A percentile compares a stretch with the other conserved stretches of the same genome.
phyloP scores from a whole-genome alignment of 2,888 invertebrate species.

The Polyommatus iphigenia region DNA sequence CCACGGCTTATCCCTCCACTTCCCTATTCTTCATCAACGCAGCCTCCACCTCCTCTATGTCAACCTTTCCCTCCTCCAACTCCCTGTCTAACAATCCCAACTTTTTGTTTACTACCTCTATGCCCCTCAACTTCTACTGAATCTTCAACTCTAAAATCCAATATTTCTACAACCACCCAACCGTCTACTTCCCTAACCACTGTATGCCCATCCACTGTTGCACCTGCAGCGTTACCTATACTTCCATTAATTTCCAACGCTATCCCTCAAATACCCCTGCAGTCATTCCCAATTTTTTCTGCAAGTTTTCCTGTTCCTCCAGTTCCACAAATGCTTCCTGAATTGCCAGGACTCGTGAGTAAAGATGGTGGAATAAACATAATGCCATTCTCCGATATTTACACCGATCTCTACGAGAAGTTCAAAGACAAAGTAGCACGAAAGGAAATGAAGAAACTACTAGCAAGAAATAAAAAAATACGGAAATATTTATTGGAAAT shows the following conservation, averaged over 20 bases:
- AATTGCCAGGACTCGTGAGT: constrained; percentile 59
- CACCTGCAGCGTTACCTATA: background rate
- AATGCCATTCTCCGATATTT: constrained; percentile 66
- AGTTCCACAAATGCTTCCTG: constrained; percentile 58
- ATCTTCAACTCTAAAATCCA: background rate
- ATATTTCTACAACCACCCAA: background rate
- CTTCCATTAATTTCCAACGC: background rate
- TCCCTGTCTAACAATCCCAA: background rate
- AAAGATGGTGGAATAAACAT: constrained; percentile 66
- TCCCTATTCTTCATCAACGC: constrained; percentile 32
- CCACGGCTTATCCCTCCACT: constrained; percentile 4
- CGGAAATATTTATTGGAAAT: constrained; percentile 32
- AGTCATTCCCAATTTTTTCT: background rate
- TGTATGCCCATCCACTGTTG: background rate
- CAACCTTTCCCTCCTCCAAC: background rate
- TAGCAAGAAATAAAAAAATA: constrained; percentile 45
- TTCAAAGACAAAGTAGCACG: constrained; percentile 60
- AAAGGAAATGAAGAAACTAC: constrained; percentile 50
- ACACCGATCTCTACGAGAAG: constrained; percentile 61
- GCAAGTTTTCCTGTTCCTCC: constrained; percentile 40
- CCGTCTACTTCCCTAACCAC: background rate
- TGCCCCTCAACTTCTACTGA: background rate
- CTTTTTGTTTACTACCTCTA: background rate
- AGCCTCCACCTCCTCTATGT: background rate
- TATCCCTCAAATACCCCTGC: background rate